Evolutionary conservation across 2,888 invertebrate species (phyloP), one percentile per base, ranked within the genome.

Genomic region (Ophion ventricosus): DNA sequence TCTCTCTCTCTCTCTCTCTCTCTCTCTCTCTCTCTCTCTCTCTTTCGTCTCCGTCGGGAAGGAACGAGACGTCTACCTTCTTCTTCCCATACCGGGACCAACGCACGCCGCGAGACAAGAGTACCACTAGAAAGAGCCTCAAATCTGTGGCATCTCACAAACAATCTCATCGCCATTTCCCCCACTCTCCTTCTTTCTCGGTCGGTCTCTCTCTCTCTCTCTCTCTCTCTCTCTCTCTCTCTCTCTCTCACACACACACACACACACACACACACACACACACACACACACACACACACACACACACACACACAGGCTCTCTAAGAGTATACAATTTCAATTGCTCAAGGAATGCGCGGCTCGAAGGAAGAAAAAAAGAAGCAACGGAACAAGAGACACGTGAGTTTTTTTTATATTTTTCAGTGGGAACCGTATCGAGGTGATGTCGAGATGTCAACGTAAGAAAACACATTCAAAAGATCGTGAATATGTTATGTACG

Each of bases 121-220:
- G 67, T 66, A 69, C 76, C 83, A 73, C 84, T 84, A 82, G 81
- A 84, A 82, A 78, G 72, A 79, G 72, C 72, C 82, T 84, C 75
- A 72, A 84, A 84, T 84, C 82, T 82, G 69, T 84, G 79, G 23
- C 75, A 66, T 82, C 81, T 72, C 82, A 61, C 72, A 26, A 78
- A 61, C 72, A 57, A 67, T 69, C 69, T 61, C 81, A 73, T 76
- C 63, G 76, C 67, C 20, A 67, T 78, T 61, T 63, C 54, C n/a
- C n/a, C 54, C 56, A 26, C 63, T 82, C 77, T 57, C 67, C 25
- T 82, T 23, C 49, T 23, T 8, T 23, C 57, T 8, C 10, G 2
- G 0, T 8, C 57, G 5, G 7, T 23, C 57, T 10, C 23, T 23
- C 57, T 87, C 74, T 80, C 82, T 80, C 57, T 49, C 49, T 43